Evolutionary conservation across 2,888 invertebrate genomes (phyloP).

Genomic region (Melanotus villosus): DNA sequence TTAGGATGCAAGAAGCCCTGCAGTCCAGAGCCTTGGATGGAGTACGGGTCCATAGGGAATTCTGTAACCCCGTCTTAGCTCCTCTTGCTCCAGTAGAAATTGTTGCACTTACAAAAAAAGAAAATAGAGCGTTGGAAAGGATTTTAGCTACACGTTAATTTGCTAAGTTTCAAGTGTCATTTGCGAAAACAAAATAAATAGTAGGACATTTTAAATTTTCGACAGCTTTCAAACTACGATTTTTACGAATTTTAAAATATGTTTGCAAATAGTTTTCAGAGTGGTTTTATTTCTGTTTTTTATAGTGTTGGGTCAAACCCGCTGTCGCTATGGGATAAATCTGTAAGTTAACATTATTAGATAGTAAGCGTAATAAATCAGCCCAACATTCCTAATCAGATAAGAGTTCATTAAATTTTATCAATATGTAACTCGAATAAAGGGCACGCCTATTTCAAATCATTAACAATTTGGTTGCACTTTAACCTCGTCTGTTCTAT

Average conservation of each 20-base stretch:
- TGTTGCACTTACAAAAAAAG: constrained; percentile 59
- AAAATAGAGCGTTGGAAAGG: constrained; percentile 60
- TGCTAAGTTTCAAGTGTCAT: constrained; percentile 28
- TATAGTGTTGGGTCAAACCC: constrained; percentile 79
- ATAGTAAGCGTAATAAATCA: no score
- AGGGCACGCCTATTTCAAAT: background rate
- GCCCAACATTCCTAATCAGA: background rate
- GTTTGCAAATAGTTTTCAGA: constrained; percentile 79
- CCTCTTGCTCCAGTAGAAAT: constrained; percentile 58
- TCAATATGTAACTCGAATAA: background rate
- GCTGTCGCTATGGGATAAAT: constrained; percentile 75
- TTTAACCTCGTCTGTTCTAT: constrained; percentile 3
- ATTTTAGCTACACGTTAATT: constrained; percentile 54
- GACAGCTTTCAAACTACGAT: constrained; percentile 36
- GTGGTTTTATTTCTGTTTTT: constrained; percentile 77
- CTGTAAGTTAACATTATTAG: constrained; percentile 67
- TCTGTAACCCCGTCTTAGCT: constrained; percentile 72
- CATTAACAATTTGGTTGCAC: constrained; percentile 6
- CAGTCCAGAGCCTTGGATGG: constrained; percentile 77
- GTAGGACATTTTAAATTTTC: constrained; percentile 4
- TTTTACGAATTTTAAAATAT: constrained; percentile 61
- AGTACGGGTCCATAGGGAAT: constrained; percentile 76
- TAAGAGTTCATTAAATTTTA: background rate
- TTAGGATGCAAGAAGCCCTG: constrained; percentile 74
- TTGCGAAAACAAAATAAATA: constrained; percentile 33